Evolutionary conservation across 1,140 invertebrate species (phyloP).

Genomic region (Whitmania pigra): DNA sequence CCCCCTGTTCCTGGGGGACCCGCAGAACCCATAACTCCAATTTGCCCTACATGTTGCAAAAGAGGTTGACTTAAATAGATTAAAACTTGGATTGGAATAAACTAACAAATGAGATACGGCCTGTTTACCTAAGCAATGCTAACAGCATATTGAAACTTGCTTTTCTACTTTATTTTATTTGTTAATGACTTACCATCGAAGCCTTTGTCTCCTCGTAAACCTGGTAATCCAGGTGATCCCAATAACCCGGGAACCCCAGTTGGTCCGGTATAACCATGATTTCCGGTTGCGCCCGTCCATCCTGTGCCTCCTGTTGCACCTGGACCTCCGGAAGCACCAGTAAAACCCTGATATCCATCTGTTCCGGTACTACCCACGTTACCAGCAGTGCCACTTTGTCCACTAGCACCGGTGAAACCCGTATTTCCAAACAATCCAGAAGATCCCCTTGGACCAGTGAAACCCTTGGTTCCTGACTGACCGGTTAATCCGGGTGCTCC

Average conservation of each 20-base stretch:
- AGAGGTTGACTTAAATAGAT: neutral
- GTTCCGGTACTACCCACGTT: neutral
- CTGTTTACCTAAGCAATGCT: neutral
- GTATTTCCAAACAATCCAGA: conserved; percentile 5
- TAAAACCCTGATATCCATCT: conserved; percentile 10
- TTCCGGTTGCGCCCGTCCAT: conserved; percentile 17
- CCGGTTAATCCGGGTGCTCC: conserved; percentile 32
- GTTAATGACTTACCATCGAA: neutral
- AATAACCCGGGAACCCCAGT: neutral
- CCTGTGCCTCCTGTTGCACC: conserved; percentile 21
- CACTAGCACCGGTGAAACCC: conserved; percentile 12
- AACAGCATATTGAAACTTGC: too few relatives aligned
- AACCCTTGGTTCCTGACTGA: conserved; percentile 47
- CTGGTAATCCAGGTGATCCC: neutral
- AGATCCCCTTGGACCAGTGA: conserved; percentile 58
- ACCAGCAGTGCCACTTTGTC: neutral
- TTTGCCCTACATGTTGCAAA: neutral
- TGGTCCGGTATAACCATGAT: conserved; percentile 3
- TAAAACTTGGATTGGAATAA: conserved; percentile 2
- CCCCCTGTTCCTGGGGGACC: neutral
- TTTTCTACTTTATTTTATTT: too few relatives aligned
- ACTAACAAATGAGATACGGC: neutral
- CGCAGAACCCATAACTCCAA: neutral
- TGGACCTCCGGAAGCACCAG: conserved; percentile 2
- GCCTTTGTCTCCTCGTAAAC: neutral